These are phyloP conservation scores for Odontothrips loti DNA, from an alignment of 2,888 invertebrate genomes.

Conservation along the genomic window DNA sequence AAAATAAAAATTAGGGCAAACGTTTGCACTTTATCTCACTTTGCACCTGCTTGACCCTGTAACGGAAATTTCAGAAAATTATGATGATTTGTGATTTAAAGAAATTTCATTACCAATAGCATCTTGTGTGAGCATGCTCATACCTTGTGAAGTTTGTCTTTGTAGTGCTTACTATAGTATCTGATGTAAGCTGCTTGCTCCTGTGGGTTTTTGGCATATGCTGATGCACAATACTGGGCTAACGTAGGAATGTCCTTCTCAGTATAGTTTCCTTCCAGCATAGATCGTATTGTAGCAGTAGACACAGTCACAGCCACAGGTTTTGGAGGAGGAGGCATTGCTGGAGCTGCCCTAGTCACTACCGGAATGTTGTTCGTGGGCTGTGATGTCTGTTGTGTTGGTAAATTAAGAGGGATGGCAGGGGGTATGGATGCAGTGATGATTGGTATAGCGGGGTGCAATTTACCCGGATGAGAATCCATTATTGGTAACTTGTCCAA, in stretches of 20 bases:
- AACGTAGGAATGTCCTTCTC: constrained; percentile 9
- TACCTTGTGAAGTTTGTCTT: constrained; percentile 1
- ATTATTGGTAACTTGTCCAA: not conserved
- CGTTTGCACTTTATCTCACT: not conserved
- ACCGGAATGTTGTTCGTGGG: not conserved
- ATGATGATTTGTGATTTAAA: not conserved
- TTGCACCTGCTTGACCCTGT: not conserved
- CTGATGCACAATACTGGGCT: constrained; percentile 1
- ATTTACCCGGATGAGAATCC: not conserved
- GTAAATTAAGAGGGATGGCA: not conserved
- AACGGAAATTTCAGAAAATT: not conserved
- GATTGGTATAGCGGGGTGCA: not conserved
- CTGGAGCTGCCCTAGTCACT: not conserved
- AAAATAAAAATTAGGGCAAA: not conserved
- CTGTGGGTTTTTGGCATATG: not conserved
- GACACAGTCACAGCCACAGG: not conserved
- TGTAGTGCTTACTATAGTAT: not conserved
- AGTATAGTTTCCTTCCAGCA: not conserved
- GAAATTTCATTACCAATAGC: not conserved
- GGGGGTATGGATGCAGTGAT: not conserved
- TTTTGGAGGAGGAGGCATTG: not conserved
- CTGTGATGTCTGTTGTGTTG: not conserved
- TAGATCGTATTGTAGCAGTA: not conserved
- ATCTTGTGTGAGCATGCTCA: not conserved
- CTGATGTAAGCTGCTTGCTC: not conserved